phyloP scores from a whole-genome alignment of 2,797 vertebrate species.

The Gastrophryne carolinensis region DNA sequence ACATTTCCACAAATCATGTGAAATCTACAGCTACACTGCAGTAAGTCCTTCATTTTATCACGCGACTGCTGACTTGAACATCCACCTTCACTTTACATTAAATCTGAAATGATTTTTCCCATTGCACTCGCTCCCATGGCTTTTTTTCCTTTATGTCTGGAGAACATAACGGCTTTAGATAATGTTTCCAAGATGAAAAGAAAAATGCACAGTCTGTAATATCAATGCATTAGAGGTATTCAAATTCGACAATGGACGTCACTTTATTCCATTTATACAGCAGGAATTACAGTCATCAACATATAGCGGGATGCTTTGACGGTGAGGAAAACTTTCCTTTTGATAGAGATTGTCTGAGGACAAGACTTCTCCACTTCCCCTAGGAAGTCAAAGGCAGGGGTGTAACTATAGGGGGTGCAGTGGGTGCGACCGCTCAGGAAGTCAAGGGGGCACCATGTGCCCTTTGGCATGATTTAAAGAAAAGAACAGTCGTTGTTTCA shows the following conservation, averaged over 20 bases:
- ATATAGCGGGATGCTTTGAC: not conserved
- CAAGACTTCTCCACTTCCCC: too few relatives aligned
- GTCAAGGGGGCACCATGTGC: too few relatives aligned
- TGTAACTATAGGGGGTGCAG: too few relatives aligned
- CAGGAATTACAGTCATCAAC: constrained; percentile 2
- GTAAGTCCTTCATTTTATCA: not conserved
- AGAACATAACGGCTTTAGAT: constrained; percentile 11
- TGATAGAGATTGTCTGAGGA: too few relatives aligned
- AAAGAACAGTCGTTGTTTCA: too few relatives aligned
- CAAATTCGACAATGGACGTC: not conserved
- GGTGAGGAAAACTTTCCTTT: not conserved
- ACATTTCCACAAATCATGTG: too few relatives aligned
- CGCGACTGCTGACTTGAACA: not conserved
- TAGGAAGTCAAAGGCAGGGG: too few relatives aligned
- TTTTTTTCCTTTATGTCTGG: constrained; percentile 8
- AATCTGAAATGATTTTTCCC: constrained; percentile 4
- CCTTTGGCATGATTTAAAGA: too few relatives aligned
- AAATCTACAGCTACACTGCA: not conserved
- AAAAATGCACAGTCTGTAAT: not conserved
- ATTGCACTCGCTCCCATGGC: not conserved
- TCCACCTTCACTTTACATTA: constrained; percentile 7
- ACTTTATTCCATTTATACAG: not conserved
- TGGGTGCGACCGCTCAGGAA: too few relatives aligned
- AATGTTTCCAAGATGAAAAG: constrained; percentile 20
- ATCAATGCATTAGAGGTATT: constrained; percentile 19